These are phyloP conservation scores for Dasyornis broadbenti DNA, from an alignment of 2,113 vertebrate genomes.

Conservation along the genomic window DNA sequence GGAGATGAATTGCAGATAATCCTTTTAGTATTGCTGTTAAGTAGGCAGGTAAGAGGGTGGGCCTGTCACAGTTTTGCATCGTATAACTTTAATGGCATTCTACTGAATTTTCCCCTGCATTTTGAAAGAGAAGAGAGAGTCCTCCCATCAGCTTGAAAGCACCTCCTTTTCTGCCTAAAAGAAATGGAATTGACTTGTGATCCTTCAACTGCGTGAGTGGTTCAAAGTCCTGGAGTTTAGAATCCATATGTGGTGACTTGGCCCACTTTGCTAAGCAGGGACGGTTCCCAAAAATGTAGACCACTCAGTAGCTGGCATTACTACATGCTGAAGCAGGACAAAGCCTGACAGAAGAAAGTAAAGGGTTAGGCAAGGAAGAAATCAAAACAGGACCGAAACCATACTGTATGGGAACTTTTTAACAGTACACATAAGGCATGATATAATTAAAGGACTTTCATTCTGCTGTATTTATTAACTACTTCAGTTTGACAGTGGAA, in stretches of 20 bases:
- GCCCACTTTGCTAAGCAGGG: neutral
- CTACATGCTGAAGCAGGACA: neutral
- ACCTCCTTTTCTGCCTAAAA: neutral
- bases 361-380: neutral
- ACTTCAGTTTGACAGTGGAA: neutral
- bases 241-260: neutral
- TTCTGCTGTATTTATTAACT: neutral
- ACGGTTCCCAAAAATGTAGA: neutral
- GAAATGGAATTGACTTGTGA: neutral
- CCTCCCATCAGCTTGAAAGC: neutral
- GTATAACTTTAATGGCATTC: neutral
- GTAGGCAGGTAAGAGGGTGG: neutral
- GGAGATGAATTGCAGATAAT: neutral
- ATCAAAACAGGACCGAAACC: neutral
- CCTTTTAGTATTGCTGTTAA: neutral
- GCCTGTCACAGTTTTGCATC: neutral
- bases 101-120: neutral
- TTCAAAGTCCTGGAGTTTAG: neutral
- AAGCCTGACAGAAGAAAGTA: neutral
- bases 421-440: neutral
- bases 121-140: neutral
- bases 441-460: neutral
- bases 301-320: neutral
- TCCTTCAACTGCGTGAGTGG: accelerated
- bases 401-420: neutral